Percentiles rank a stretch among this genome's conserved stretches.
Conservation (phyloP, 2,888 invertebrate species). For the Theristus sp. region DNA sequence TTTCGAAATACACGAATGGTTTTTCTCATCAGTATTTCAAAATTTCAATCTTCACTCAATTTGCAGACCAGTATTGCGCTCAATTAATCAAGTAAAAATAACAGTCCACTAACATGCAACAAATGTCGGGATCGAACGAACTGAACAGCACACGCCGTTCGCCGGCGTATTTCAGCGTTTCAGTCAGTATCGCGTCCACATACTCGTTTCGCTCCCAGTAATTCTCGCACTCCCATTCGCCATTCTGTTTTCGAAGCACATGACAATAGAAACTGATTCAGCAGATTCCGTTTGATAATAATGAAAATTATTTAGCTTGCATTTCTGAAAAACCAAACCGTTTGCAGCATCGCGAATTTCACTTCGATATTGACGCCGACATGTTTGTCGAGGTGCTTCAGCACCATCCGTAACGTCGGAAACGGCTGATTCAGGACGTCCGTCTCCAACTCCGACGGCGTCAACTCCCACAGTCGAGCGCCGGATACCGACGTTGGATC, state of each 20-base stretch:
- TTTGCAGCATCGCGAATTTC: slow-evolving; percentile 69
- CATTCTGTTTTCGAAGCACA: slow-evolving; percentile 28
- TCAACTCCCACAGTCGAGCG: slow-evolving; percentile 13
- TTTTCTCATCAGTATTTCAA: too few species aligned
- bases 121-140: slow-evolving; percentile 87
- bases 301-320: neutral
- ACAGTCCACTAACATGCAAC: slow-evolving; percentile 50
- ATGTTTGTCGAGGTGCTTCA: slow-evolving; percentile 59
- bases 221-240: slow-evolving; percentile 23
- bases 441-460: slow-evolving; percentile 44
- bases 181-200: slow-evolving; percentile 65
- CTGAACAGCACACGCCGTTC: slow-evolving; percentile 71
- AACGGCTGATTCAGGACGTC: slow-evolving; percentile 77
- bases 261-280: neutral
- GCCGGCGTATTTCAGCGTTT: slow-evolving; percentile 58
- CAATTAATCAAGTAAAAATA: too few species aligned
- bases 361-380: slow-evolving; percentile 93
- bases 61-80: too few species aligned
- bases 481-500: neutral
- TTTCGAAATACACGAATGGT: too few species aligned
- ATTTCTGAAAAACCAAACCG: slow-evolving; percentile 7
- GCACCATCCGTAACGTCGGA: slow-evolving; percentile 62
- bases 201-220: slow-evolving; percentile 66
- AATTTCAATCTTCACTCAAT: too few species aligned
- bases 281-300: neutral